A percentile compares a stretch with the other conserved stretches of the same genome.
These are phyloP conservation scores for Poeciliopsis paucimaculata DNA, from an alignment of 2,797 vertebrate genomes.

Conservation along the genomic window DNA sequence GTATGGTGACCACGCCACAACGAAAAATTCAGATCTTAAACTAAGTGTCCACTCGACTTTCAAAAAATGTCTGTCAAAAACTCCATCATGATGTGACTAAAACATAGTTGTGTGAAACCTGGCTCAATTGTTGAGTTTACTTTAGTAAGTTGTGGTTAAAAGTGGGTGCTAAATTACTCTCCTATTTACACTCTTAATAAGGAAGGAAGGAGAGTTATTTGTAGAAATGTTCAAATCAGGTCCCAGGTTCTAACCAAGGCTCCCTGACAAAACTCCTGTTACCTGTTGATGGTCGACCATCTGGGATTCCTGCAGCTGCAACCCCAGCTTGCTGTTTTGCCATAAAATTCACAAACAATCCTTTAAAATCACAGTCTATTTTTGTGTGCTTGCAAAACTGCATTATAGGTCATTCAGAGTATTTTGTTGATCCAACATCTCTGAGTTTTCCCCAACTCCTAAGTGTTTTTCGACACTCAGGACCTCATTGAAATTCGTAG, in stretches of 20 bases:
- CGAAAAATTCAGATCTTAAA: conserved; percentile 24
- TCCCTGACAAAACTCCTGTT: background rate
- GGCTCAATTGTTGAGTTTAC: background rate
- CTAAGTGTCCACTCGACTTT: conserved; percentile 41
- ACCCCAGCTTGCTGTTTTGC: background rate
- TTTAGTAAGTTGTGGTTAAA: background rate
- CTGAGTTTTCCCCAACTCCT: background rate
- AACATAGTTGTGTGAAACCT: background rate
- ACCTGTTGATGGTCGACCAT: background rate
- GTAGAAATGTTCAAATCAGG: background rate
- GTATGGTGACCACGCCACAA: conserved; percentile 21
- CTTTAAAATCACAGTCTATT: background rate
- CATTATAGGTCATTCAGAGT: background rate
- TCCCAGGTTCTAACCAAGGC: background rate
- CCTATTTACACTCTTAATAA: background rate
- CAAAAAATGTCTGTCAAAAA: conserved; percentile 38
- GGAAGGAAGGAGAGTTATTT: background rate
- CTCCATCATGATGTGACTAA: conserved; percentile 20
- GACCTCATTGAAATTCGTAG: background rate
- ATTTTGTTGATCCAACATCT: background rate
- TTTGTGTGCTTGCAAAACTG: background rate
- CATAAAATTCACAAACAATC: background rate
- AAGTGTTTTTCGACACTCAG: background rate
- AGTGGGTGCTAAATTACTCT: background rate
- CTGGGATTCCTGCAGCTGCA: background rate